Conservation (phyloP, 2,113 vertebrate genomes). For the Pteruthius melanotis region DNA sequence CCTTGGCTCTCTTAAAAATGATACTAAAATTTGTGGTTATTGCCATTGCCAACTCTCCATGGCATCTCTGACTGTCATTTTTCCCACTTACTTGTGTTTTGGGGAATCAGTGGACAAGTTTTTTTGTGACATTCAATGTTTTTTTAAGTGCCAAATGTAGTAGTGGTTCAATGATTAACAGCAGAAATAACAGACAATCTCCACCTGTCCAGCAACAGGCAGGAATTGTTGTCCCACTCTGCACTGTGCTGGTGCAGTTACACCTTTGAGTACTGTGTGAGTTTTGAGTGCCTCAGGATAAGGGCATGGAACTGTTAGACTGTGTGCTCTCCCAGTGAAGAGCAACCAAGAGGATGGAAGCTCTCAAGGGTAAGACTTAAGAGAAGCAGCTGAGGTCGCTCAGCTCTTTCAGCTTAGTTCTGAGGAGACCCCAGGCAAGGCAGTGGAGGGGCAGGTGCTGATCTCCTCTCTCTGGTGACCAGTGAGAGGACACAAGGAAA, state of each 20-base stretch:
- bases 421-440: neutral
- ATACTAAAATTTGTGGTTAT: neutral
- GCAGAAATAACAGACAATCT: neutral
- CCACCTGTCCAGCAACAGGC: neutral
- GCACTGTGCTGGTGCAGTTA: accelerated
- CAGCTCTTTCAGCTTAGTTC: neutral
- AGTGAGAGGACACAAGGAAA: accelerated
- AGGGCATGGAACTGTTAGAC: neutral
- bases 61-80: neutral
- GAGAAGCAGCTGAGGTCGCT: neutral
- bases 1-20: neutral
- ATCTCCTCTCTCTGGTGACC: neutral
- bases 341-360: neutral
- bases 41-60: neutral
- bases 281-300: neutral
- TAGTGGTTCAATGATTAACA: neutral
- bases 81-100: neutral
- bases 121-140: neutral
- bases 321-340: neutral
- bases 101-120: neutral
- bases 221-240: neutral
- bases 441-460: neutral
- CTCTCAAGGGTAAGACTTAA: neutral
- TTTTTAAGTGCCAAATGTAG: neutral
- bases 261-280: accelerated